Conservation (phyloP, 1,140 invertebrate genomes). For the Thereuonema tuberculata region DNA sequence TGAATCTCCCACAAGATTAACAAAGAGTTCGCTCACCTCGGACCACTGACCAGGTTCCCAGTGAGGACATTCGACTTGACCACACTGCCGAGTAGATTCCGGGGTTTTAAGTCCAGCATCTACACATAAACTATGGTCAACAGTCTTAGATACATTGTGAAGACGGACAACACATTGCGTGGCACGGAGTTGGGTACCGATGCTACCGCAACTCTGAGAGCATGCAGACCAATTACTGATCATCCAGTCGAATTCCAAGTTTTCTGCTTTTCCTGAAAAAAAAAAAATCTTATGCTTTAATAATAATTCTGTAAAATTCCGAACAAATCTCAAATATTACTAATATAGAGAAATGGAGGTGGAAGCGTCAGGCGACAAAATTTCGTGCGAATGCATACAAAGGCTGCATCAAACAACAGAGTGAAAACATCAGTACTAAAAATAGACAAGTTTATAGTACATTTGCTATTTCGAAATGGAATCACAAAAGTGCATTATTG, state of each 20-base stretch:
- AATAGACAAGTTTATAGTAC: too few species aligned
- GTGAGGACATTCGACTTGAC: conserved; percentile 49
- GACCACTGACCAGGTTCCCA: conserved; percentile 60
- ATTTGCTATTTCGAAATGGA: too few species aligned
- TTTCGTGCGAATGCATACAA: too few species aligned
- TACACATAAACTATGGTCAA: conserved; percentile 51
- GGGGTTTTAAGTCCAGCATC: conserved; percentile 50
- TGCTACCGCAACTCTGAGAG: conserved; percentile 68
- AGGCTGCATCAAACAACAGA: too few species aligned
- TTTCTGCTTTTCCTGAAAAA: conserved; percentile 20
- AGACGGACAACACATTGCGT: conserved; percentile 50
- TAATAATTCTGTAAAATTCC: neutral
- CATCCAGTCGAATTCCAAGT: conserved; percentile 57
- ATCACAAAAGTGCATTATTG: too few species aligned
- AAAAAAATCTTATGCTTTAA: neutral
- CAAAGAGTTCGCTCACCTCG: too few species aligned
- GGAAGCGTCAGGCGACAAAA: too few species aligned
- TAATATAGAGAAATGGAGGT: too few species aligned
- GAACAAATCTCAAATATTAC: neutral
- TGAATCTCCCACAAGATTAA: too few species aligned
- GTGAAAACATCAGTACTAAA: too few species aligned
- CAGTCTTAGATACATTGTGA: conserved; percentile 39
- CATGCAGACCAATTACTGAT: conserved; percentile 72
- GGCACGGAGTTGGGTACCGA: conserved; percentile 53
- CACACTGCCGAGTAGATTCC: conserved; percentile 50